These are phyloP conservation scores for Catostomus latipinnis DNA, from an alignment of 2,797 vertebrate genomes.

Conservation along the genomic window DNA sequence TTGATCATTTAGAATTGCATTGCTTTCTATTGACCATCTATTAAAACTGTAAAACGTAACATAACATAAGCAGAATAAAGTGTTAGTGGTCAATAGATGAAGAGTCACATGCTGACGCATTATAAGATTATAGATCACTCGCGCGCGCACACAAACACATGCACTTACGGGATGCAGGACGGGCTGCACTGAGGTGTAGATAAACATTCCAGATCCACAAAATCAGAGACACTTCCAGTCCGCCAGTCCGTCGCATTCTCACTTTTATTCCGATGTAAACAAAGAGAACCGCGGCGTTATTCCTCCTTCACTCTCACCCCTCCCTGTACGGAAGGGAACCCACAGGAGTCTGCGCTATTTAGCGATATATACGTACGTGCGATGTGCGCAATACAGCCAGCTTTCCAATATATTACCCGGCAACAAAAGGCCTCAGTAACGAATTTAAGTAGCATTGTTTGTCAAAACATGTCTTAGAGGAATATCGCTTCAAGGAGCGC, in stretches of 20 bases:
- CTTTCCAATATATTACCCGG: slow-evolving; percentile 28
- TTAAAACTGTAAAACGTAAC: background rate
- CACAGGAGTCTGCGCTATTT: slow-evolving; percentile 37
- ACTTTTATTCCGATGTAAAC: slow-evolving; percentile 40
- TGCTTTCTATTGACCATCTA: background rate
- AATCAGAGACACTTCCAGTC: slow-evolving; percentile 53
- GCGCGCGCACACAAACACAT: background rate
- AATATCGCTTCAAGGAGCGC: slow-evolving; percentile 24
- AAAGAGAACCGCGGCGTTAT: slow-evolving; percentile 52
- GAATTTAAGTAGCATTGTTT: slow-evolving; percentile 32
- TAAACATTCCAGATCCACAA: slow-evolving; percentile 65
- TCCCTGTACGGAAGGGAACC: slow-evolving; percentile 51
- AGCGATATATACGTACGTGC: slow-evolving; percentile 21
- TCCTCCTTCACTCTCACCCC: slow-evolving; percentile 46
- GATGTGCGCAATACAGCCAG: slow-evolving; percentile 31
- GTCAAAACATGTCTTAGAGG: slow-evolving; percentile 17
- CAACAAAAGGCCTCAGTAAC: slow-evolving; percentile 12
- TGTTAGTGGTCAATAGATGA: background rate
- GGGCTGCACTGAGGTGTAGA: slow-evolving; percentile 43
- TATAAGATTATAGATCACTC: slow-evolving; percentile 37
- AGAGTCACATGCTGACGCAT: slow-evolving; percentile 40
- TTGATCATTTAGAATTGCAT: background rate
- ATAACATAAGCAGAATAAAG: background rate
- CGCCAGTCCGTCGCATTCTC: slow-evolving; percentile 64
- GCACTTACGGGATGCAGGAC: slow-evolving; percentile 75